Evolutionary conservation across 2,888 invertebrate species (phyloP).

Genomic region (Xestia c-nigrum): DNA sequence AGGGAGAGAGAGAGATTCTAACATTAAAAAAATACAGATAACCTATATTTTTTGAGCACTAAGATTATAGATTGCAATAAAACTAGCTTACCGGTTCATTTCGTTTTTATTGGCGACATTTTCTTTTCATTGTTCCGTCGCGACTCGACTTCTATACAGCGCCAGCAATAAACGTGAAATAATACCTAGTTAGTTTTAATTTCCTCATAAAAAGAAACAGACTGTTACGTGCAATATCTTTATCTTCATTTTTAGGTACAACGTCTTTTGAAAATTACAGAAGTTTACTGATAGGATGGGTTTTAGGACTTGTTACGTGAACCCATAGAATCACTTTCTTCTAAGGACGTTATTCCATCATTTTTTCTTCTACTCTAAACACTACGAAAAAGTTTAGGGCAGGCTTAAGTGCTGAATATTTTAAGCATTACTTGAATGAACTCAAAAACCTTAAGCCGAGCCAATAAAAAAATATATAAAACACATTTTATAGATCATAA

Average conservation of each 20-base stretch:
- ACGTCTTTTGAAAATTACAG: slow-evolving; percentile 7
- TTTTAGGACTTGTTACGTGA: background rate
- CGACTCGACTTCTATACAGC: slow-evolving; percentile 51
- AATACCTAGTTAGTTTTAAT: slow-evolving; percentile 62
- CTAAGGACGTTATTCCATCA: background rate
- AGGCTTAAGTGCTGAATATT: background rate
- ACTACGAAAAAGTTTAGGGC: background rate
- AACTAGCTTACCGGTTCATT: slow-evolving; percentile 50
- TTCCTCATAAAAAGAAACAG: slow-evolving; percentile 59
- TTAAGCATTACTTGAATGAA: background rate
- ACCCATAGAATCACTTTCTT: background rate
- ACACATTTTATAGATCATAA: no score
- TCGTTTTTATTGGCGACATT: slow-evolving; percentile 55
- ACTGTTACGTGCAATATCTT: slow-evolving; percentile 46
- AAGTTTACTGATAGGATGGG: background rate
- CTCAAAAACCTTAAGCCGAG: background rate
- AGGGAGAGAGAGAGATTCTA: slow-evolving; percentile 1
- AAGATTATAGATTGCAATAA: slow-evolving; percentile 55
- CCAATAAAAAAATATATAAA: no score
- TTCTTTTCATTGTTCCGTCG: slow-evolving; percentile 58
- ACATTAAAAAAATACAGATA: slow-evolving; percentile 18
- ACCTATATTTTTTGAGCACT: slow-evolving; percentile 30
- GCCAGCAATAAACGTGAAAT: slow-evolving; percentile 62
- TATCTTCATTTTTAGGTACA: slow-evolving; percentile 19
- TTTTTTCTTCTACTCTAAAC: background rate